Evolutionary conservation across 64 coral and sea anemone species (phyloP), one percentile per base, ranked within the genome.

Genomic region (Montipora sp.): DNA sequence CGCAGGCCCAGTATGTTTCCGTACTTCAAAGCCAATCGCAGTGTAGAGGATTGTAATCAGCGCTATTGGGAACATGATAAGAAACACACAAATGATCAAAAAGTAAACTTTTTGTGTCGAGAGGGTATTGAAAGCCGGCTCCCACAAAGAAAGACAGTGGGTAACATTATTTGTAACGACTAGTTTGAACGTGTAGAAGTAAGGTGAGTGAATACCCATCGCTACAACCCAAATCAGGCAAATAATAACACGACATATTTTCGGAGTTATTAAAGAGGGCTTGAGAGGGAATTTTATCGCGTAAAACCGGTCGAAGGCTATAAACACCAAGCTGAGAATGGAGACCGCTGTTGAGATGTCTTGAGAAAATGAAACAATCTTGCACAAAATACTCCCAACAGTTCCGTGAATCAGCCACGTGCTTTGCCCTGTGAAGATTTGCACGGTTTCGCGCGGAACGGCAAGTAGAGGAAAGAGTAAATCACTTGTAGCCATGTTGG

Each of bases 251-350:
- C 59, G 76, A 51, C 93, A 94, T 10, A 85, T 83, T 66, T 77
- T 74, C 3, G 65, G 75, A 27, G 87, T 90, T 8, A 94, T 90
- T 1, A 94, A 47, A 11, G 49, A 55, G 2, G 81, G 81, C 24
- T 66, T 83, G 11, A 94, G 48, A 3, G 93, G 93, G 69, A 94
- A 94, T 43, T 47, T 77, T 9, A 94, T 53, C 0, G 93, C 93
- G 80, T 94, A 90, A 72, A 94, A 94, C 85, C 93, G 79, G 78
- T 94, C 93, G 24, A 94, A 78, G 8, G 93, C 87, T 66, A 94
- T 87, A 47, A 90, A 48, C 3, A 94, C 93, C 22, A 94, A 44
- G 67, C 79, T 94, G 21, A 90, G 79, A 55, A 94, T 90, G 22
- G 93, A 94, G 12, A 94, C 93, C 14, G 93, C 93, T 2, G 55